Conservation (phyloP, 2,113 vertebrate genomes). For the Dicrurus megarhynchus region DNA sequence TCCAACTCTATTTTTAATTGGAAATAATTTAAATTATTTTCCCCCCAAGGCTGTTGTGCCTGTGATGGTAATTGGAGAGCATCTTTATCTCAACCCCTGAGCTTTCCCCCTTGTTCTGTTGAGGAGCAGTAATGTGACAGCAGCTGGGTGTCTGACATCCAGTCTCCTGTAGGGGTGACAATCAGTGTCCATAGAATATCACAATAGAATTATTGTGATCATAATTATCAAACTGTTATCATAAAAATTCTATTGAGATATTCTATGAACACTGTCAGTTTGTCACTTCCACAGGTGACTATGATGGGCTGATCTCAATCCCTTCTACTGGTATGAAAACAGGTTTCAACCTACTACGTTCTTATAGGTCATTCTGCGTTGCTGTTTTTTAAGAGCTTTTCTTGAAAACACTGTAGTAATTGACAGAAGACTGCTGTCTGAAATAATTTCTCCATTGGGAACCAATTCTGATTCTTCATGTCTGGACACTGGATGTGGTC, state of each 20-base stretch:
- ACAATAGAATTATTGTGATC: neutral
- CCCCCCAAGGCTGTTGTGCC: neutral
- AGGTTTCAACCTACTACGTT: neutral
- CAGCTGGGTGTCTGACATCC: neutral
- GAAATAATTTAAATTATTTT: neutral
- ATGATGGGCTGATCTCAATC: neutral
- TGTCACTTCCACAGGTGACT: neutral
- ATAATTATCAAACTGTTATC: neutral
- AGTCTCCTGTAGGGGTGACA: neutral
- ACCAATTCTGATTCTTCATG: neutral
- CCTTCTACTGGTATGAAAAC: neutral
- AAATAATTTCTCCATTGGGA: neutral
- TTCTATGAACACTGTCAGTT: neutral
- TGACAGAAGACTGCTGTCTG: neutral
- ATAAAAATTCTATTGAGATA: neutral
- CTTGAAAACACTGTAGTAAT: neutral
- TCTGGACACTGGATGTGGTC: neutral
- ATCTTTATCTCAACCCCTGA: rapidly evolving
- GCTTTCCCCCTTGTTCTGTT: neutral
- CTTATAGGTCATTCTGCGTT: neutral
- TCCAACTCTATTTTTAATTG: neutral
- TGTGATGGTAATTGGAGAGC: neutral
- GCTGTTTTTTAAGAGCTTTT: neutral
- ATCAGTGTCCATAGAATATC: neutral
- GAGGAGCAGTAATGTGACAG: neutral